phyloP scores from a whole-genome alignment of 2,888 invertebrate species.

The Mycalesis mineus region DNA sequence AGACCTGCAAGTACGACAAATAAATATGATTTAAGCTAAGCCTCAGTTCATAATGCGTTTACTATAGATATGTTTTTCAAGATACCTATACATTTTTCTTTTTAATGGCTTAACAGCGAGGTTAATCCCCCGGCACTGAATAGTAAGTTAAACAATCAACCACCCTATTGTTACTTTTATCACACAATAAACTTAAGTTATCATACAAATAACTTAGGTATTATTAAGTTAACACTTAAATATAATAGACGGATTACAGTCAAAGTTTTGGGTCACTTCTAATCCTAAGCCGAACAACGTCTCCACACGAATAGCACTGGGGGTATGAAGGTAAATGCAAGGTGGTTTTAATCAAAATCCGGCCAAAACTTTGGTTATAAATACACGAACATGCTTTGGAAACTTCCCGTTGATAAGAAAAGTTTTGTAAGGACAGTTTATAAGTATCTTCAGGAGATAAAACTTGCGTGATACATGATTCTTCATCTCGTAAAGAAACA shows the following conservation, averaged over 20 bases:
- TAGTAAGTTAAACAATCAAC: neutral
- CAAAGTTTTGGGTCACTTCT: constrained; percentile 3
- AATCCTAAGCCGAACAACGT: neutral
- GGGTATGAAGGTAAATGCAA: constrained; percentile 3
- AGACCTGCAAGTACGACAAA: no score
- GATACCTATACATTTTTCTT: no score
- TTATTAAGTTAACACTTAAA: neutral
- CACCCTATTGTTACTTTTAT: neutral
- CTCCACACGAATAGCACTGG: constrained; percentile 2
- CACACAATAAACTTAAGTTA: neutral
- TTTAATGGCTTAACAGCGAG: no score
- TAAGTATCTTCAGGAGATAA: constrained; percentile 14
- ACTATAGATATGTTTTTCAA: no score
- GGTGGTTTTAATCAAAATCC: constrained; percentile 20
- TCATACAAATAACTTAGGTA: neutral
- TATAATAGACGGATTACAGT: neutral
- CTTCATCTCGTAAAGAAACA: neutral
- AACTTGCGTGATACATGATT: constrained; percentile 13
- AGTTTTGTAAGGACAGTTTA: constrained; percentile 23
- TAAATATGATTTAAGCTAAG: no score
- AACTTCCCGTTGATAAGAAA: constrained; percentile 26
- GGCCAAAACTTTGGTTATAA: constrained; percentile 21
- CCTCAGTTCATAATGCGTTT: no score
- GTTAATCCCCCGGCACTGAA: no score
- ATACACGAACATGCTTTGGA: constrained; percentile 13